These are phyloP conservation scores for Phylloscopus collybita DNA, from an alignment of 2,797 vertebrate species.

Conservation along the genomic window DNA sequence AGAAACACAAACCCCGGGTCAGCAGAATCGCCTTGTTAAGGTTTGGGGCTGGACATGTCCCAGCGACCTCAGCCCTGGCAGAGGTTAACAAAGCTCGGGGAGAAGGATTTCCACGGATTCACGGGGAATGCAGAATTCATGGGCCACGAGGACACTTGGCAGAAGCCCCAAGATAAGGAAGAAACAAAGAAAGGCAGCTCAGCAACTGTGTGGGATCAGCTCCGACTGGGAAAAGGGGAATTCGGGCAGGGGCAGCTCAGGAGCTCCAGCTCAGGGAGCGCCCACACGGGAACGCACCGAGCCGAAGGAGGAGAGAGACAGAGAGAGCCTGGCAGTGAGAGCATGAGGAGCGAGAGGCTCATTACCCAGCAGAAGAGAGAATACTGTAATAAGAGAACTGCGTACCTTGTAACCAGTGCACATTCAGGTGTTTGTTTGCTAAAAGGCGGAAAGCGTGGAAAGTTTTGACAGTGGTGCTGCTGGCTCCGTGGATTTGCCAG, in stretches of 20 bases:
- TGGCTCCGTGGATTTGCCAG: not conserved
- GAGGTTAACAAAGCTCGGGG: not conserved
- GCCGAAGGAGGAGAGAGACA: not conserved
- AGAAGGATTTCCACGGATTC: not conserved
- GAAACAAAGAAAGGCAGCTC: not conserved
- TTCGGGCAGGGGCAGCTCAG: not conserved
- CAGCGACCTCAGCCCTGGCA: not conserved
- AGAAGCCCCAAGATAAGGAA: not conserved
- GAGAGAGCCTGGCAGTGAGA: not conserved
- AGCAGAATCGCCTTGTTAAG: too few relatives aligned
- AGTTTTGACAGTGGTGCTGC: not conserved
- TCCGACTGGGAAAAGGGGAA: not conserved
- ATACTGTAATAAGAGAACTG: too few relatives aligned
- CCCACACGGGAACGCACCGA: not conserved
- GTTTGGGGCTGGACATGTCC: not conserved
- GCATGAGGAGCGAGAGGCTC: rapidly evolving
- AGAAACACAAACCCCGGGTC: not conserved
- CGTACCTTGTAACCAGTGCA: too few relatives aligned
- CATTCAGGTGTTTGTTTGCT: not conserved
- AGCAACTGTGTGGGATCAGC: not conserved
- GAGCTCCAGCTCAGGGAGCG: not conserved
- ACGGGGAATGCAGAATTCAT: not conserved
- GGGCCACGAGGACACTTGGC: too few relatives aligned
- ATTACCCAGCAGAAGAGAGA: too few relatives aligned
- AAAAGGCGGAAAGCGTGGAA: not conserved